These are phyloP conservation scores for Eupithecia inturbata DNA, from an alignment of 2,888 invertebrate species.

Conservation along the genomic window DNA sequence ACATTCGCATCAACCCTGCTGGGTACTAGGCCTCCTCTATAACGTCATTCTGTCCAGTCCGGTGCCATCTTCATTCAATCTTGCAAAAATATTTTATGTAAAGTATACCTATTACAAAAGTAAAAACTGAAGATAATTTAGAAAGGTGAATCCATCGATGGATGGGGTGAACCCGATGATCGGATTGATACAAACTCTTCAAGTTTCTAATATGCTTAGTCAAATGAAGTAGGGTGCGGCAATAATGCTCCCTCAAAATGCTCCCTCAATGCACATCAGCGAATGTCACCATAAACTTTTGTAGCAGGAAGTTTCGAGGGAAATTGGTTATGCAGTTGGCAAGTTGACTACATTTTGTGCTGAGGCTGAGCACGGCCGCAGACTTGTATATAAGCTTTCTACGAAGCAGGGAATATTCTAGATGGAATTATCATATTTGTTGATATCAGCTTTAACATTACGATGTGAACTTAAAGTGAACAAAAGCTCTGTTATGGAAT, in stretches of 20 bases:
- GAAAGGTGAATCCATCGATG: neutral
- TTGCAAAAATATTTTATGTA: no score
- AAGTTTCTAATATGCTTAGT: neutral
- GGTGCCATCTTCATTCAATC: no score
- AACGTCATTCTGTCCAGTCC: no score
- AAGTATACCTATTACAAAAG: neutral
- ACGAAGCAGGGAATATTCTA: neutral
- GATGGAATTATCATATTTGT: neutral
- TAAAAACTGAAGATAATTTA: neutral
- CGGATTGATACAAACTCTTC: neutral
- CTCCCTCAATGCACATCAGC: no score
- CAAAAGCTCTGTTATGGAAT: neutral
- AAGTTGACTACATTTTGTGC: slow-evolving; percentile 17
- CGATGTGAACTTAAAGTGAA: neutral
- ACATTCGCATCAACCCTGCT: no score
- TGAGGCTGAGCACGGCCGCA: neutral
- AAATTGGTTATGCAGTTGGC: slow-evolving; percentile 22
- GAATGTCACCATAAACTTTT: slow-evolving; percentile 19
- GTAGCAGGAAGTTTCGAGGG: slow-evolving; percentile 1
- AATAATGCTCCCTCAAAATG: neutral
- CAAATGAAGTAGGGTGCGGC: neutral
- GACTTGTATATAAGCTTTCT: slow-evolving; percentile 15
- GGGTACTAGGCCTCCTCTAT: no score
- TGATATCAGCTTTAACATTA: neutral
- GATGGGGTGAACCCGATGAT: neutral